These are phyloP conservation scores for Caranx melampygus DNA, from an alignment of 2,113 vertebrate genomes.

Conservation along the genomic window DNA sequence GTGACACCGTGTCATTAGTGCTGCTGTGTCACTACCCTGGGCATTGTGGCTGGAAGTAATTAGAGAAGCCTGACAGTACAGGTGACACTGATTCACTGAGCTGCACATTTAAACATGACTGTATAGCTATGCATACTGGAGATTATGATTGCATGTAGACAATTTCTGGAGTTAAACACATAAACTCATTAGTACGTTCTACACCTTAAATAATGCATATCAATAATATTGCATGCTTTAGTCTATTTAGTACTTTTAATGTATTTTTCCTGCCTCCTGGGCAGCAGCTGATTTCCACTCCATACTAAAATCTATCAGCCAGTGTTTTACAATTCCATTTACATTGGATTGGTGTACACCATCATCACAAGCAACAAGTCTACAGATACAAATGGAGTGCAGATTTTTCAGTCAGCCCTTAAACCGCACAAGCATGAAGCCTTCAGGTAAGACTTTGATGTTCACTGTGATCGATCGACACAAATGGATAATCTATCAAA, in stretches of 20 bases:
- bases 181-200: not conserved
- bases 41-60: slow-evolving; percentile 5
- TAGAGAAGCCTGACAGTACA: not conserved
- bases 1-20: not conserved
- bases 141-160: not conserved
- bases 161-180: not conserved
- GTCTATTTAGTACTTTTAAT: too few species aligned
- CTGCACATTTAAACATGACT: slow-evolving; percentile 18
- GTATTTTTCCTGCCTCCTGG: too few species aligned
- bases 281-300: too few species aligned
- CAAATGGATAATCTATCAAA: too few species aligned
- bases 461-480: not conserved
- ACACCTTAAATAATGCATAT: not conserved
- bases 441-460: not conserved
- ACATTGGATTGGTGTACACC: not conserved
- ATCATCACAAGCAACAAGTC: not conserved
- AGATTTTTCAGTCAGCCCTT: not conserved
- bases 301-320: not conserved
- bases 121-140: slow-evolving; percentile 1
- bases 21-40: not conserved
- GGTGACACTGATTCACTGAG: slow-evolving; percentile 1
- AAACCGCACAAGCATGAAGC: not conserved
- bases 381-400: not conserved
- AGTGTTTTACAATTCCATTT: not conserved
- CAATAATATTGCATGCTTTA: not conserved